Evolutionary conservation across 2,888 invertebrate genomes (phyloP).

Genomic region (Rhogogaster chlorosoma): DNA sequence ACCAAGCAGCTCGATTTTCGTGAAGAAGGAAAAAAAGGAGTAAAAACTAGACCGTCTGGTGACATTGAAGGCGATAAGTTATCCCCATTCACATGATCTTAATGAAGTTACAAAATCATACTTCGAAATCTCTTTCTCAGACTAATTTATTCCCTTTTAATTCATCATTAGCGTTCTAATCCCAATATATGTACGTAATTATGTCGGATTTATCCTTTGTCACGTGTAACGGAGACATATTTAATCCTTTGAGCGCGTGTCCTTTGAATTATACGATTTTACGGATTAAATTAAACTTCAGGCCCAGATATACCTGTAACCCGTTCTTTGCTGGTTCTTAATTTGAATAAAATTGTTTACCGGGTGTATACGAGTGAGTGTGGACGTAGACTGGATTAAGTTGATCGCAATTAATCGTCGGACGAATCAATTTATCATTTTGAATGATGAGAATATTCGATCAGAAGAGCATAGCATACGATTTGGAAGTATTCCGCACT

Average conservation of each 20-base stretch:
- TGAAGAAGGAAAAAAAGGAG: not conserved
- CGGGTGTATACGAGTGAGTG: not conserved
- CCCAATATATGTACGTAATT: conserved; percentile 38
- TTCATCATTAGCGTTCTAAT: conserved; percentile 33
- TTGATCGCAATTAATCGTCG: not conserved
- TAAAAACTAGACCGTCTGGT: not conserved
- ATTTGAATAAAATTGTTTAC: not conserved
- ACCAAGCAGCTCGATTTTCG: not conserved
- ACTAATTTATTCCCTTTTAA: conserved; percentile 12
- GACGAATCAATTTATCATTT: not conserved
- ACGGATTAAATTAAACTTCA: conserved; percentile 19
- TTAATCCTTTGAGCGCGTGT: conserved; percentile 41
- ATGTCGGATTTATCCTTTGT: conserved; percentile 29
- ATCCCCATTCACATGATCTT: conserved; percentile 19
- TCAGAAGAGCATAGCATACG: not conserved
- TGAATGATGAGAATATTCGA: not conserved
- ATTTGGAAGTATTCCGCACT: not conserved
- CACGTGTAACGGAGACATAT: conserved; percentile 20
- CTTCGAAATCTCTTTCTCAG: not conserved
- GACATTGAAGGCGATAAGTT: conserved; percentile 23
- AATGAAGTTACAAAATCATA: conserved; percentile 28
- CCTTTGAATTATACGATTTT: conserved; percentile 36
- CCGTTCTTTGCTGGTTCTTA: not conserved
- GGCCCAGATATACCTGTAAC: not conserved
- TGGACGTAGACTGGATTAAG: not conserved